Percentiles rank a stretch among this genome's conserved stretches.
Evolutionary conservation across 2,888 invertebrate genomes (phyloP).

Genomic region (Tipula helvola): DNA sequence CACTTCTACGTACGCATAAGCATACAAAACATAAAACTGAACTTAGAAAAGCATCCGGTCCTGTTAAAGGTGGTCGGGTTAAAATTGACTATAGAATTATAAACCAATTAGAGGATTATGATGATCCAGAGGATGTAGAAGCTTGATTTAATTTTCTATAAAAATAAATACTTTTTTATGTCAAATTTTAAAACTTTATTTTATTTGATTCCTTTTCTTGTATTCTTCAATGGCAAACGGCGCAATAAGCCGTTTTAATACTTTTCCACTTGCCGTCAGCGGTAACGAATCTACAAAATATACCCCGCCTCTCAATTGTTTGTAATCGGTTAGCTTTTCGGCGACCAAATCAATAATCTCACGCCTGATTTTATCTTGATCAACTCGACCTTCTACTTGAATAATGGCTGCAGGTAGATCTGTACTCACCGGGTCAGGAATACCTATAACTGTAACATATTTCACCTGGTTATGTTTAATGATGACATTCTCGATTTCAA

Average conservation of each 20-base stretch:
- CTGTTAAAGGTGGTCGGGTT: neutral
- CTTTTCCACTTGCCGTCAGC: conserved; percentile 10
- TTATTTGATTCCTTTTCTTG: neutral
- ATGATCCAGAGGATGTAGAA: neutral
- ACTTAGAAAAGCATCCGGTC: neutral
- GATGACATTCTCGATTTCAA: conserved; percentile 27
- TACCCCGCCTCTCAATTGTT: conserved; percentile 12
- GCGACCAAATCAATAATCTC: conserved; percentile 19
- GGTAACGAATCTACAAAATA: conserved; percentile 13
- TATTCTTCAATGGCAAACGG: neutral
- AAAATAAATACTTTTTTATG: neutral
- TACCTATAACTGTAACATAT: conserved; percentile 9
- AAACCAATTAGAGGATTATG: neutral
- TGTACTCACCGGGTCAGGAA: neutral
- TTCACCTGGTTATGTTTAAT: conserved; percentile 9
- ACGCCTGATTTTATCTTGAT: conserved; percentile 13
- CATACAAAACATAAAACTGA: neutral
- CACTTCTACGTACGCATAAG: neutral
- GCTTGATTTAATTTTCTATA: neutral
- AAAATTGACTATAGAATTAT: neutral
- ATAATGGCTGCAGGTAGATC: neutral
- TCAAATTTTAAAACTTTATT: neutral
- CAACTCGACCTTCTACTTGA: neutral
- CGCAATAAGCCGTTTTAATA: neutral
- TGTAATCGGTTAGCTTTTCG: conserved; percentile 9